phyloP scores from a whole-genome alignment of 2,888 invertebrate species.

The Hypselothyrea guttata region DNA sequence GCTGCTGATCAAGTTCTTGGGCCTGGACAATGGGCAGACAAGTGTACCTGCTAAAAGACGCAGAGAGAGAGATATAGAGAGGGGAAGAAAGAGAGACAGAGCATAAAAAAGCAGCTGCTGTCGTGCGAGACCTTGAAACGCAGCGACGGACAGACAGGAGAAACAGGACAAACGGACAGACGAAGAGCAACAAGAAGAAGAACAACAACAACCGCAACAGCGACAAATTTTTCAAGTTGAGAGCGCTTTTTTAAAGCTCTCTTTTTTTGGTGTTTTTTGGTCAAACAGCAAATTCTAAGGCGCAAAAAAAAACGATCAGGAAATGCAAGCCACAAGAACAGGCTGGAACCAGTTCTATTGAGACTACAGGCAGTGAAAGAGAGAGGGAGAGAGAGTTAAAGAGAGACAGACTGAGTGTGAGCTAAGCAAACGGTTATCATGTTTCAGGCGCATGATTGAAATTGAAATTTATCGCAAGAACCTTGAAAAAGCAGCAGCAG shows the following conservation, averaged over 20 bases:
- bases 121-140: conserved; percentile 60
- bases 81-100: no score
- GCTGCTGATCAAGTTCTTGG: conserved; percentile 9
- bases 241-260: no score
- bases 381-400: neutral
- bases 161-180: conserved; percentile 27
- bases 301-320: conserved; percentile 59
- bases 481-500: conserved; percentile 44
- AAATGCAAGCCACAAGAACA: conserved; percentile 61
- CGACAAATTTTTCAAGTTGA: conserved; percentile 67
- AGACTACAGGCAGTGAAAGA: neutral
- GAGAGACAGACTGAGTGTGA: neutral
- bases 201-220: conserved; percentile 52
- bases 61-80: no score
- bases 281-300: conserved; percentile 63
- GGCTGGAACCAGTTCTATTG: conserved; percentile 1
- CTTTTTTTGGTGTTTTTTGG: no score
- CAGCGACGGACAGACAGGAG: conserved; percentile 11
- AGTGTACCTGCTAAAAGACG: conserved; percentile 62
- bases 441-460: conserved; percentile 76
- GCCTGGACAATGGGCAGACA: conserved; percentile 63
- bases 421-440: conserved; percentile 56
- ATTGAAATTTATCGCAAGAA: conserved; percentile 50
- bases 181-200: conserved; percentile 3
- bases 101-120: conserved; percentile 65